Base-by-base conservation (phyloP, 2,113 vertebrate species). In the Prionailurus bengalensis region DNA sequence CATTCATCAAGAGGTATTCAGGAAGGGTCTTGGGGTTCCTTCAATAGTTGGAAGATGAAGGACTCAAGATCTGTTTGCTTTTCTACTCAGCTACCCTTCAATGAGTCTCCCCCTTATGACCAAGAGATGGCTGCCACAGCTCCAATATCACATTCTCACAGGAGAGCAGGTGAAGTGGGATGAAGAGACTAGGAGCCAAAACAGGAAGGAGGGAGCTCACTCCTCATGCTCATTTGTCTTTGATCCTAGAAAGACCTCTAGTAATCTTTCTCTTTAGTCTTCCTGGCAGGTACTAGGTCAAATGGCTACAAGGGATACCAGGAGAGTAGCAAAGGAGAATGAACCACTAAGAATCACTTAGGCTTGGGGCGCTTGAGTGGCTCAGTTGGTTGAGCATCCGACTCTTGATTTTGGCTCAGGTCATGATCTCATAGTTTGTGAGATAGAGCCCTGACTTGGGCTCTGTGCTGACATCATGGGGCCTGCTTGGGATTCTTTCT, bases 191-290 rank as follows among this genome's bases (percentile, higher is more conserved):
- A 82, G 51, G 39, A 63, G n/a, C 1, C 65, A 73, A 89, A 68
- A 58, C 19, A 48, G 27, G 27, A 48, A 85, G 29, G 51, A 58
- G 66, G 33, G 39, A 36, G 36, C 48, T 80, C 25, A 70, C 39
- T 95, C 48, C 53, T 95, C 80, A 76, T 31, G 55, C 71, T 81
- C 33, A 58, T 84, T 92, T 85, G 33, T 95, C 79, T 89, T 58
- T 68, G 48, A 51, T 42, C 63, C 51, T 70, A 71, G 42, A 91
- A 94, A 95, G 58, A 82, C 23, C 61, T 48, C 68, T 25, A 81
- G 25, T 42, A 5, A 5, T 93, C 79, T 90, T 93, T 9, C 42
- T n/a, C 51, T 78, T 42, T 73, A 55, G 58, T 48, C 42, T 96
- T 45, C 31, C n/a, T 71, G 36, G 68, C 61, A 65, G 39, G 27